These are phyloP conservation scores for Oncorhynchus kisutch DNA, from an alignment of 2,113 vertebrate genomes.

Conservation along the genomic window DNA sequence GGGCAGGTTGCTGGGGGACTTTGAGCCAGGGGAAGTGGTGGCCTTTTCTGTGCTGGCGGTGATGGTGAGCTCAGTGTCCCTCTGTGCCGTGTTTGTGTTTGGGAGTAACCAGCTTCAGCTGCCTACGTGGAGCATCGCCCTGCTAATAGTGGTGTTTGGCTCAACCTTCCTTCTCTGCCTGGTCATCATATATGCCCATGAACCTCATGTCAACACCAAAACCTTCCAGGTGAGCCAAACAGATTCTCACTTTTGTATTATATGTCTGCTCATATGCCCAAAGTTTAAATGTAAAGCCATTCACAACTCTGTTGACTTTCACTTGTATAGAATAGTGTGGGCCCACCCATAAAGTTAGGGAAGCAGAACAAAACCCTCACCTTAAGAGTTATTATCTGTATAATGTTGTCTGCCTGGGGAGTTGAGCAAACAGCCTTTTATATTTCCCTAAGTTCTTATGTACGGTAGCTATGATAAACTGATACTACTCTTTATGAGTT, in stretches of 20 bases:
- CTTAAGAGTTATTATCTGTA: not conserved
- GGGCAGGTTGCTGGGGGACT: conserved; percentile 74
- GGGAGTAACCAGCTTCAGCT: conserved; percentile 79
- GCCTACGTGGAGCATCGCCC: conserved; percentile 80
- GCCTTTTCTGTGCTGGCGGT: conserved; percentile 77
- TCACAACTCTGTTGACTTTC: no score
- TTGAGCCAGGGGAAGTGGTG: conserved; percentile 81
- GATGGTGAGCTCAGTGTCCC: conserved; percentile 80
- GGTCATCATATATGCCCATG: conserved; percentile 82
- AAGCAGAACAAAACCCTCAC: not conserved
- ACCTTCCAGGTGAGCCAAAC: conserved; percentile 85
- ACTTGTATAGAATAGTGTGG: no score
- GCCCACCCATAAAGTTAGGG: not conserved
- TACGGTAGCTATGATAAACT: no score
- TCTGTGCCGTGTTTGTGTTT: conserved; percentile 81
- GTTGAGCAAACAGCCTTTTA: not conserved
- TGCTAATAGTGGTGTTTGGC: conserved; percentile 80
- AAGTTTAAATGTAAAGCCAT: no score
- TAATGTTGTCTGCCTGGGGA: not conserved
- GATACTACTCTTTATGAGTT: not conserved
- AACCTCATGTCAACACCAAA: conserved; percentile 80
- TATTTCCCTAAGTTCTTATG: not conserved
- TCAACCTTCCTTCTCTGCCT: conserved; percentile 79
- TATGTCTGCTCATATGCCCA: not conserved
- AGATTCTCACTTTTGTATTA: not conserved